phyloP scores from a whole-genome alignment of 2,797 vertebrate genomes.

The Remorina albescens region DNA sequence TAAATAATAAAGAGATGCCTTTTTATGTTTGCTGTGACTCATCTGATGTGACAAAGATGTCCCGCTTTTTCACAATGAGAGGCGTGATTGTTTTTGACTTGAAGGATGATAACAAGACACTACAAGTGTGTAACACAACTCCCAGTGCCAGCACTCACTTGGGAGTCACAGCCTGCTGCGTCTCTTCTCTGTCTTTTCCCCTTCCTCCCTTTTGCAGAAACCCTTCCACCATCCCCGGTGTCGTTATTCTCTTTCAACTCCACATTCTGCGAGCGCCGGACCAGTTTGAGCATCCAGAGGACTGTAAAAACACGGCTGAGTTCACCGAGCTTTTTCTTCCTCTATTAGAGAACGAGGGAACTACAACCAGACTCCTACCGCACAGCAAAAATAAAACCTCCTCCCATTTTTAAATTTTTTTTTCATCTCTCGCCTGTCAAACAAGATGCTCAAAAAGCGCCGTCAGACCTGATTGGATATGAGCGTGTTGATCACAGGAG shows the following conservation, averaged over 20 bases:
- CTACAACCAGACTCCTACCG: conserved; percentile 46
- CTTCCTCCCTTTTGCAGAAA: conserved; percentile 2
- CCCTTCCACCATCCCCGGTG: conserved; percentile 63
- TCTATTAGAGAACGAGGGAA: conserved; percentile 65
- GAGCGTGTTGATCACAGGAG: conserved; percentile 35
- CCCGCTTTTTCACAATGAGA: conserved; percentile 30
- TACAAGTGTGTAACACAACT: conserved; percentile 34
- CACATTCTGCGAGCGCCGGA: conserved; percentile 62
- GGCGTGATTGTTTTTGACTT: conserved; percentile 52
- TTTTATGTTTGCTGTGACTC: conserved; percentile 10
- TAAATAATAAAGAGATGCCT: conserved; percentile 1
- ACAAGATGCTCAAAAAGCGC: conserved; percentile 35
- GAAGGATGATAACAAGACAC: conserved; percentile 35
- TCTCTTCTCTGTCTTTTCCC: conserved; percentile 1
- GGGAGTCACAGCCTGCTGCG: conserved; percentile 1
- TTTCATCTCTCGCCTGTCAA: conserved; percentile 13
- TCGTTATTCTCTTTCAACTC: conserved; percentile 62
- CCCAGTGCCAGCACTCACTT: conserved; percentile 9
- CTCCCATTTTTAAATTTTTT: neutral
- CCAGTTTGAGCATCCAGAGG: conserved; percentile 56
- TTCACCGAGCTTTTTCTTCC: conserved; percentile 56
- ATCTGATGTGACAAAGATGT: conserved; percentile 12
- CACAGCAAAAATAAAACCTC: conserved; percentile 45
- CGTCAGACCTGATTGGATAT: conserved; percentile 31
- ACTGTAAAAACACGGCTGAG: conserved; percentile 66